phyloP scores from a whole-genome alignment of 2,888 invertebrate genomes.

The Eretmocerus hayati region DNA sequence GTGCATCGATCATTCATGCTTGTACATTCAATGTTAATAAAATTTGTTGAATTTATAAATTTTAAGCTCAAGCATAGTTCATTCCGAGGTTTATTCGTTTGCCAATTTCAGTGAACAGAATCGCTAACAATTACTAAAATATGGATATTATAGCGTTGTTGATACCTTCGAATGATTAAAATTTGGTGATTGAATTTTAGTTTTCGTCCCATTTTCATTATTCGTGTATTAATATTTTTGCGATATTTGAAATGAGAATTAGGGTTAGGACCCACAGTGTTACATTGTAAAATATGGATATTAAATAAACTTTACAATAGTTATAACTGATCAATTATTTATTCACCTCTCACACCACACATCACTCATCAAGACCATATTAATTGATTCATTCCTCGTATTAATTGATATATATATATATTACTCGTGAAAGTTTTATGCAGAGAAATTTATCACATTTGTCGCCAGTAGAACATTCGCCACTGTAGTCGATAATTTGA shows the following conservation, averaged over 20 bases:
- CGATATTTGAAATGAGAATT: conserved; percentile 22
- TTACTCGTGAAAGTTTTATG: too few relatives aligned
- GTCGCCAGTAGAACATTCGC: conserved; percentile 55
- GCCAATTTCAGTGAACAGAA: neutral
- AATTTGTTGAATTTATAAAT: conserved; percentile 21
- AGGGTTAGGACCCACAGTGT: conserved; percentile 24
- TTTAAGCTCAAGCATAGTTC: conserved; percentile 17
- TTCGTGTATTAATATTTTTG: conserved; percentile 22
- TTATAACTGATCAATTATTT: conserved; percentile 21
- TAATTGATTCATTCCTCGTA: neutral
- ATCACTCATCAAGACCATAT: neutral
- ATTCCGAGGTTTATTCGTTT: conserved; percentile 13
- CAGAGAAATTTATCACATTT: conserved; percentile 61
- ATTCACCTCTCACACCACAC: too few relatives aligned
- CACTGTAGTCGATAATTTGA: conserved; percentile 56
- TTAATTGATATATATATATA: too few relatives aligned
- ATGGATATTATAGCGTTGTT: conserved; percentile 13
- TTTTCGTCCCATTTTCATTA: conserved; percentile 20
- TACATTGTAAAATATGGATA: conserved; percentile 25
- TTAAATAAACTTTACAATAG: conserved; percentile 26
- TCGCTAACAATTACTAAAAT: conserved; percentile 4
- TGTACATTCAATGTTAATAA: conserved; percentile 9
- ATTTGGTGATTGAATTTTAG: conserved; percentile 18
- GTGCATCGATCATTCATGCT: too few relatives aligned
- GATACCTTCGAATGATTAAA: conserved; percentile 14